phyloP scores from a whole-genome alignment of 1,140 invertebrate species.

The Drosophila ercepeae region DNA sequence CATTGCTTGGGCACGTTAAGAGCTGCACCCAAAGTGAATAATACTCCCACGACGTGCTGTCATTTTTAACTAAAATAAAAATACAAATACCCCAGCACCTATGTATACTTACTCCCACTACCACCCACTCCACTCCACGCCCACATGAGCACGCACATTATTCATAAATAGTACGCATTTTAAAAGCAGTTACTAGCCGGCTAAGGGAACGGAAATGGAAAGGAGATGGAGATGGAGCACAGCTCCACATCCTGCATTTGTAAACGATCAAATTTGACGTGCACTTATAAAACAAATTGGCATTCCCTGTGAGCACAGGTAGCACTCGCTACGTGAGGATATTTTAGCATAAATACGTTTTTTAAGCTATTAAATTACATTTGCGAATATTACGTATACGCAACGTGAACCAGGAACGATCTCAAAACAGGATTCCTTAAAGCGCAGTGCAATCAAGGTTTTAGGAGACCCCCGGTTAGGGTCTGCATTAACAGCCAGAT shows the following conservation, averaged over 20 bases:
- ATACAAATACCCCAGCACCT: conserved; percentile 9
- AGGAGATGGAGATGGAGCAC: conserved; percentile 18
- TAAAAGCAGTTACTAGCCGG: conserved; percentile 14
- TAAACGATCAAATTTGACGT: conserved; percentile 71
- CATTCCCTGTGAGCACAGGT: conserved; percentile 28
- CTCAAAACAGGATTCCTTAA: neutral
- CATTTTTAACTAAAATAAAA: conserved; percentile 77
- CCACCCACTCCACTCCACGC: neutral
- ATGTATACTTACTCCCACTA: no score
- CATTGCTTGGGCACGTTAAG: conserved; percentile 45
- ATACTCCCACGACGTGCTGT: conserved; percentile 73
- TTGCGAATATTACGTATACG: conserved; percentile 60
- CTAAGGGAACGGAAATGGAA: conserved; percentile 23
- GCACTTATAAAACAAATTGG: conserved; percentile 71
- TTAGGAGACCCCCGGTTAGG: conserved; percentile 7
- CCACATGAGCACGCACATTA: conserved; percentile 44
- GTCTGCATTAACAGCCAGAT: conserved; percentile 46
- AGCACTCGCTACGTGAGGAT: conserved; percentile 50
- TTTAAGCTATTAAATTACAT: conserved; percentile 59
- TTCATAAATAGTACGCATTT: conserved; percentile 68
- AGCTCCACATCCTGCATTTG: conserved; percentile 54
- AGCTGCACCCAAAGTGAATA: conserved; percentile 70
- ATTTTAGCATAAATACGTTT: conserved; percentile 62
- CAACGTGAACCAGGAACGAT: conserved; percentile 7
- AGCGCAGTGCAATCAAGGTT: conserved; percentile 62